Percentiles rank a stretch among this genome's conserved stretches.
These are phyloP conservation scores for Antitype chi DNA, from an alignment of 2,888 invertebrate genomes.

Conservation along the genomic window DNA sequence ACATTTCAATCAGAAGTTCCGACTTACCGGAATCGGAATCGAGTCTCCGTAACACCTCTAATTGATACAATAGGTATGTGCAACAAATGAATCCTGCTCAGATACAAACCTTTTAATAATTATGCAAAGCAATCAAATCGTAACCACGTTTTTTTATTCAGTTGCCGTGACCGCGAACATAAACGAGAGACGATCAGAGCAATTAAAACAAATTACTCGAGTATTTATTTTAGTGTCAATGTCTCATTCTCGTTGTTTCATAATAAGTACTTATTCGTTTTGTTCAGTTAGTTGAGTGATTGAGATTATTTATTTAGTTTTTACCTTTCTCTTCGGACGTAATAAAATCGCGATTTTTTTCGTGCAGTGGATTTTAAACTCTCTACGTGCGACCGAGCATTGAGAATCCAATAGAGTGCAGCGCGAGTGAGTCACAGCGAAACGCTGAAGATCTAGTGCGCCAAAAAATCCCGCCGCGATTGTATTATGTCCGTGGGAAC, in stretches of 20 bases:
- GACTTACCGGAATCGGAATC: too few relatives aligned
- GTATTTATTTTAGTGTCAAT: conserved; percentile 16
- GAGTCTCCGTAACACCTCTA: too few relatives aligned
- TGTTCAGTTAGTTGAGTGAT: not conserved
- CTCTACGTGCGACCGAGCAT: too few relatives aligned
- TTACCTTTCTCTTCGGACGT: conserved; percentile 8
- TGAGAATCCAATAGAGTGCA: too few relatives aligned
- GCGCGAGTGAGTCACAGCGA: too few relatives aligned
- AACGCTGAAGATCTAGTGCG: too few relatives aligned
- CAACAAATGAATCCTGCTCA: not conserved
- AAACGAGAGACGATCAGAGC: conserved; percentile 18
- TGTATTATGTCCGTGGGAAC: too few relatives aligned
- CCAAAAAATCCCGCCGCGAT: too few relatives aligned
- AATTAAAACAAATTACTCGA: conserved; percentile 41
- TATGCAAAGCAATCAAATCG: not conserved
- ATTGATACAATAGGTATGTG: not conserved
- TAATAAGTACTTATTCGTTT: not conserved
- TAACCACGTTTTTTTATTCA: not conserved
- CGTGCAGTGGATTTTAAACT: too few relatives aligned
- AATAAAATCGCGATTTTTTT: too few relatives aligned
- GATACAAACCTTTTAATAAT: not conserved
- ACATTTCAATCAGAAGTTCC: too few relatives aligned
- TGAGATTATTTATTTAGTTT: not conserved
- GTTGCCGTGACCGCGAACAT: not conserved
- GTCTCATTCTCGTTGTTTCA: not conserved